Percentiles rank a stretch among this genome's conserved stretches.
These are phyloP conservation scores for Mormyrus proboscirostris DNA, from an alignment of 2,797 vertebrate species.

Conservation along the genomic window DNA sequence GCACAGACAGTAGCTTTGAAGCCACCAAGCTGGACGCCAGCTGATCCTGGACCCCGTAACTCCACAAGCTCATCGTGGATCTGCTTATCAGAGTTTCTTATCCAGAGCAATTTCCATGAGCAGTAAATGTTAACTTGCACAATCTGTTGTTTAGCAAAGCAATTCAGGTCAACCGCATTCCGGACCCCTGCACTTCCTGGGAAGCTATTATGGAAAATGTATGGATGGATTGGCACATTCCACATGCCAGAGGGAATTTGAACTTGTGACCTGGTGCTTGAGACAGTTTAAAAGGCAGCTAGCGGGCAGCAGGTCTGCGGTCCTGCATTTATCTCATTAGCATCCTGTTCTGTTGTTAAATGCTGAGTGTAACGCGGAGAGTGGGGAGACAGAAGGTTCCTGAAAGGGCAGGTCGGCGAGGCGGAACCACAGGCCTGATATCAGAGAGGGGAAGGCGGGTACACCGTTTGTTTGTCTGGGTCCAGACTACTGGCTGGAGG, in stretches of 20 bases:
- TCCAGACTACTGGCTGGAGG: slow-evolving; percentile 18
- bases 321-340: not conserved
- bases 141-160: not conserved
- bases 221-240: not conserved
- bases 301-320: slow-evolving; percentile 24
- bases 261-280: slow-evolving; percentile 26
- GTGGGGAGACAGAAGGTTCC: not conserved
- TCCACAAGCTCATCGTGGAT: not conserved
- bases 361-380: not conserved
- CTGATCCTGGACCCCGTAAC: not conserved
- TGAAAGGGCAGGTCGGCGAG: slow-evolving; percentile 6
- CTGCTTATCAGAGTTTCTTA: not conserved
- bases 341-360: not conserved
- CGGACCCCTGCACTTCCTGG: not conserved
- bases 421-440: not conserved
- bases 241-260: slow-evolving; percentile 24
- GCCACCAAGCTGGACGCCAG: not conserved
- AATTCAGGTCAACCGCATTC: not conserved
- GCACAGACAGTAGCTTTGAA: not conserved
- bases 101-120: not conserved
- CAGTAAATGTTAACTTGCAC: not conserved
- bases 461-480: slow-evolving; percentile 35
- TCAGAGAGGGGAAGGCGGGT: slow-evolving; percentile 10
- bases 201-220: not conserved
- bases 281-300: slow-evolving; percentile 30